A percentile compares a stretch with the other conserved stretches of the same genome.
phyloP scores from a whole-genome alignment of 2,797 vertebrate genomes.

The Tapirus indicus region DNA sequence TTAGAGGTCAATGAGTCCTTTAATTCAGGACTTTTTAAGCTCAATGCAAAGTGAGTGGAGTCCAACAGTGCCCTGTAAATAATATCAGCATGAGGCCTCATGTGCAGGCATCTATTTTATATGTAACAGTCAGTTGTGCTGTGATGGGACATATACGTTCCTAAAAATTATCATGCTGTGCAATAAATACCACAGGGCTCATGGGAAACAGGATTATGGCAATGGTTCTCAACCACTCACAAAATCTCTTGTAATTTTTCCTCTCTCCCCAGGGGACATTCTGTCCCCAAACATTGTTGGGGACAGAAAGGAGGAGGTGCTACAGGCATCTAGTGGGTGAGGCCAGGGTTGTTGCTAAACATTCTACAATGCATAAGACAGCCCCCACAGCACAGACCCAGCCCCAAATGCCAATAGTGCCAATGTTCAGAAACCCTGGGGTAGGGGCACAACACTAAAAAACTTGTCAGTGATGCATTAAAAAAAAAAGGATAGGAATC shows the following conservation, averaged over 20 bases:
- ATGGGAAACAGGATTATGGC: neutral
- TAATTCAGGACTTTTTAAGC: neutral
- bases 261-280: neutral
- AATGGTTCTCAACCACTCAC: neutral
- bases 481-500: neutral
- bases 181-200: neutral
- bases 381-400: neutral
- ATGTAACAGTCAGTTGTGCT: neutral
- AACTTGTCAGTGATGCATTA: neutral
- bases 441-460: neutral
- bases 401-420: neutral
- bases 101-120: too few relatives aligned
- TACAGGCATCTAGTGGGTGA: neutral
- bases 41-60: neutral
- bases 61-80: neutral
- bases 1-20: neutral
- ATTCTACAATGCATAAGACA: neutral
- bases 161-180: neutral
- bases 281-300: neutral
- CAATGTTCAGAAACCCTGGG: neutral
- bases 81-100: too few relatives aligned
- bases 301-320: neutral
- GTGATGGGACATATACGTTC: neutral
- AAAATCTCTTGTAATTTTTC: neutral
- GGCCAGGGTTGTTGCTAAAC: neutral